Base-by-base conservation (phyloP, 1,140 invertebrate genomes). In the Procambarus clarkii region DNA sequence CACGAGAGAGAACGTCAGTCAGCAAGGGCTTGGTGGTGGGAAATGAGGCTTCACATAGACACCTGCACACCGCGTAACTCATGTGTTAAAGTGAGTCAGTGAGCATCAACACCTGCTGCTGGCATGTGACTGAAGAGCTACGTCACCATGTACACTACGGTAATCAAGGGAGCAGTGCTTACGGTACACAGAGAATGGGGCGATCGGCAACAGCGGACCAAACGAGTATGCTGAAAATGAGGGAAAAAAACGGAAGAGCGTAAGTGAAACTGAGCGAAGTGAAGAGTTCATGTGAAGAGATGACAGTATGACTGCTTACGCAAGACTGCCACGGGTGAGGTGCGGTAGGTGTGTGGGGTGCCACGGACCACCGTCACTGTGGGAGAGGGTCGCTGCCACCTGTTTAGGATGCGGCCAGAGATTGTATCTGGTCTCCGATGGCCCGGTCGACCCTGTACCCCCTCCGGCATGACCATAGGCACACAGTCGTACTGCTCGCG, bases 401-500 rank as follows among this genome's bases (percentile, higher is more conserved):
- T 54, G 50, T 54, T 54, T 13, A 54, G 13, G 50, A 54, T 54
- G 50, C 50, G 50, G 50, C 50, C 50, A 45, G 11, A 78, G 46
- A 58, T 50, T 48, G 46, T 45, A 79, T 45, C 69, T 44, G 54
- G 46, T 11, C 48, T 24, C 60, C 8, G 60, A 7, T n/a, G 79
- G 82, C 3, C 24, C 46, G 24, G 15, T 46, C 86, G 54, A 46
- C n/a, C 45, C 3, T n/a, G 21, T 7, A 8, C 34, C 48, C 54
- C n/a, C 7, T 13, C 76, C 86, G 82, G 46, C 86, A 76, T 81
- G n/a, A 58, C 44, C 79, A 88, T 83, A 34, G 79, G 91, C 91
- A 83, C 77, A 50, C 91, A 92, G 50, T 92, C 91, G 48, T 86
- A 92, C 48, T 76, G 54, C 34, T 76, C n/a, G 24, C 71, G 69